Evolutionary conservation across 2,113 vertebrate genomes (phyloP).

Genomic region (Crypturellus undulatus): DNA sequence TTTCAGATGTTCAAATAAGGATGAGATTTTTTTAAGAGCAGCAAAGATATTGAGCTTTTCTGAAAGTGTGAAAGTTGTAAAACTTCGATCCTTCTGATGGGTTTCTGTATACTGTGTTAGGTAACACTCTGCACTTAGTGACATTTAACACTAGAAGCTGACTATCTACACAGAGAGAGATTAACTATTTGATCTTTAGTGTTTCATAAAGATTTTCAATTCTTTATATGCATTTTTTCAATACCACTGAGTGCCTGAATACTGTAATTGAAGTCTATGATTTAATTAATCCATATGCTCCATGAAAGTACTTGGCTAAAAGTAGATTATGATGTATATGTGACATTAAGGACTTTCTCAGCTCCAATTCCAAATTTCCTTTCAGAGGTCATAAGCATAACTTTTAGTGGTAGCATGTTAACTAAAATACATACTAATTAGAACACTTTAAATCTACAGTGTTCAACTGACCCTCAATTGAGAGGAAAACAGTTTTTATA

Average conservation of each 20-base stretch:
- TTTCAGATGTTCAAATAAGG: background rate
- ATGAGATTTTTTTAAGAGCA: background rate
- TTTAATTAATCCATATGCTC: background rate
- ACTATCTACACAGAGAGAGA: background rate
- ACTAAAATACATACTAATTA: background rate
- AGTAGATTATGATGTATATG: background rate
- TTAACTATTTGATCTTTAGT: background rate
- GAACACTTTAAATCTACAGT: background rate
- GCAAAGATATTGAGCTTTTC: background rate
- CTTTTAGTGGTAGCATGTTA: background rate
- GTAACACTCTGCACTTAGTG: background rate
- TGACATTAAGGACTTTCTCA: background rate
- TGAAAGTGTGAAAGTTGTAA: background rate
- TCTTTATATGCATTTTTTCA: background rate
- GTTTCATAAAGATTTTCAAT: background rate
- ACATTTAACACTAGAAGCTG: background rate
- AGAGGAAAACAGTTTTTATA: background rate
- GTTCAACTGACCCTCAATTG: background rate
- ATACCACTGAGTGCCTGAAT: background rate
- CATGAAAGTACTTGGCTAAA: background rate
- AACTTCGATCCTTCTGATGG: background rate
- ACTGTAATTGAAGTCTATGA: background rate
- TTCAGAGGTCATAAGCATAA: background rate
- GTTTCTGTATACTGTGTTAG: background rate
- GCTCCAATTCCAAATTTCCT: background rate